Conservation (phyloP, 2,113 vertebrate species). For the Cyprinodon brontotheroides region DNA sequence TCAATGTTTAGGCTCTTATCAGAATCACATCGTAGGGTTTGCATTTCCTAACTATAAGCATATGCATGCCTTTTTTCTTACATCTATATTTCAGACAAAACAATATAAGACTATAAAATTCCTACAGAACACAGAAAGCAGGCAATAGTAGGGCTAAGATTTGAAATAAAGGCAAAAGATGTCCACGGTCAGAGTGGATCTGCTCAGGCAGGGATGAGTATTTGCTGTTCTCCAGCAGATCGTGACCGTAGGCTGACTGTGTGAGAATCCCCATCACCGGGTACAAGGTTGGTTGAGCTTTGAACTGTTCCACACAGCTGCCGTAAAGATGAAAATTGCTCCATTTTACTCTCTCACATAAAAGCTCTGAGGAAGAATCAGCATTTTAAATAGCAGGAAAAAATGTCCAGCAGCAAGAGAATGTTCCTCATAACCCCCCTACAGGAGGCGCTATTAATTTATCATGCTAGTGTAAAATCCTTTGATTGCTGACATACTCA, state of each 20-base stretch:
- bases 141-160: slow-evolving; percentile 37
- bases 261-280: slow-evolving; percentile 46
- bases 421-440: not conserved
- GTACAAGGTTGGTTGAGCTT: slow-evolving; percentile 28
- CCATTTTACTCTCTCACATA: not conserved
- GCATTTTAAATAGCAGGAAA: not conserved
- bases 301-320: slow-evolving; percentile 31
- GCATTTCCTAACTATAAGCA: no score
- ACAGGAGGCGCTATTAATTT: slow-evolving; percentile 16
- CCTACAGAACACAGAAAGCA: not conserved
- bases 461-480: not conserved
- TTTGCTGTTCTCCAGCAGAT: slow-evolving; percentile 49
- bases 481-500: slow-evolving; percentile 35
- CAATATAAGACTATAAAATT: slow-evolving; percentile 9
- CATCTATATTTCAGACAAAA: no score
- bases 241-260: slow-evolving; percentile 50
- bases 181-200: slow-evolving; percentile 31
- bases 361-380: slow-evolving; percentile 8
- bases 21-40: no score
- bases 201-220: slow-evolving; percentile 27
- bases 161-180: slow-evolving; percentile 53
- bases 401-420: slow-evolving; percentile 6
- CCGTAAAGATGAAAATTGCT: slow-evolving; percentile 5
- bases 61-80: no score
- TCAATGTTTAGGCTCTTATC: no score